Conservation (phyloP, 2,797 vertebrate genomes). For the Hydrophis major region DNA sequence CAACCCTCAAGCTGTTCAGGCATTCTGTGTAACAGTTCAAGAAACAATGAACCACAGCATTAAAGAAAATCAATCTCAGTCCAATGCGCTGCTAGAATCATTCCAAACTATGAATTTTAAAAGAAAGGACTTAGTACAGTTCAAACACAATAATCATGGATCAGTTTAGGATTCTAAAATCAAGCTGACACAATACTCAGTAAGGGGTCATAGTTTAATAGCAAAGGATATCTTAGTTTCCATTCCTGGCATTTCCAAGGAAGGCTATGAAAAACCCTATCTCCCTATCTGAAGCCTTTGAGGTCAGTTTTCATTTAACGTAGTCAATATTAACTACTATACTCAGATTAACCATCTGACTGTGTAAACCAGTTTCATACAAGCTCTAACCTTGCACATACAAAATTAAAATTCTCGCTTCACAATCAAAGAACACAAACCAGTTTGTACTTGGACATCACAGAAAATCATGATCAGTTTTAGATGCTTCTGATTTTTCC, state of each 20-base stretch:
- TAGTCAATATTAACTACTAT: neutral
- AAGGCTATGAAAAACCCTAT: neutral
- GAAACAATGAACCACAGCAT: neutral
- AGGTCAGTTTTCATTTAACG: neutral
- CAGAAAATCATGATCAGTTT: neutral
- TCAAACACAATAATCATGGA: neutral
- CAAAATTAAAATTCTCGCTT: neutral
- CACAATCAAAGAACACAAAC: neutral
- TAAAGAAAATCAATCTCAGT: neutral
- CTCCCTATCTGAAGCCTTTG: neutral
- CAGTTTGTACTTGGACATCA: neutral
- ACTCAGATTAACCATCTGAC: neutral
- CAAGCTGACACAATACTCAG: neutral
- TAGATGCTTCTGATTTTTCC: neutral
- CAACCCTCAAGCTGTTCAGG: neutral
- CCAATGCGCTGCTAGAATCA: neutral
- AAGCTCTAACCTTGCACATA: neutral
- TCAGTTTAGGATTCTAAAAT: neutral
- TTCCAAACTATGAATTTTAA: neutral
- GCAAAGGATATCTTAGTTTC: neutral
- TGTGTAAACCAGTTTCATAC: neutral
- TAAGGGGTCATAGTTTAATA: neutral
- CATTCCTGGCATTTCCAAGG: neutral
- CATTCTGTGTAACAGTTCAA: neutral
- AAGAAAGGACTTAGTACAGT: neutral